Evolutionary conservation across 2,113 vertebrate genomes (phyloP), one percentile per base, ranked within the genome.

Genomic region (Pardalotus punctatus): DNA sequence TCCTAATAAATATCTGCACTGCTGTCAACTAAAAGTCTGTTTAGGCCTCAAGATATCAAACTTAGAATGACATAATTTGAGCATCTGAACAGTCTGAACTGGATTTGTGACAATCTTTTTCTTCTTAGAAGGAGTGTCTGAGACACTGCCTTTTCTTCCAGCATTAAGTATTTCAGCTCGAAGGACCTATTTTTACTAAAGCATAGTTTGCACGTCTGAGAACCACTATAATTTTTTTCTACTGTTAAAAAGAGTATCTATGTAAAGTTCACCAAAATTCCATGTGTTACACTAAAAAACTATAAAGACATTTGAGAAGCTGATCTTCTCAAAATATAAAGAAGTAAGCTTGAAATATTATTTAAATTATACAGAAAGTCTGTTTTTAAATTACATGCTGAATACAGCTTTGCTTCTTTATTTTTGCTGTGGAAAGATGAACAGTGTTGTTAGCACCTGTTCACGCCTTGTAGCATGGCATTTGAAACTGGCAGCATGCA

Each of bases 371-470:
- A 60, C 45, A 91, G 57, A 91, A 74, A 82, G 28, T 5, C 33
- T 38, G 53, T 76, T 95, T 88, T 65, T 56, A 87, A 85, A 93
- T 28, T 38, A 60, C 71, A 64, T 74, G 31, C 53, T 60, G 35
- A 57, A 76, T 79, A 87, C 45, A 85, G 86, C 66, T 91, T 48
- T 51, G 54, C 23, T 74, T 33, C 71, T 79, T 81, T 48, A 85
- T 71, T 85, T 94, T 93, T 86, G 74, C 56, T 86, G 42, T 62
- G 71, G 69, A 81, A 95, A 77, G 62, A 81, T 48, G 58, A 92
- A 86, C 42, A 89, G 62, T 50, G 38, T 28, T 84, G 51, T 91
- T 91, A 92, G 83, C 95, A 96, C 79, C 87, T 95, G 95, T 93
- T 96, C 83, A 91, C 3, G 4, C 70, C 81, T 90, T 79, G 73